Conservation (phyloP, 2,113 vertebrate genomes). For the Halcyon senegalensis region DNA sequence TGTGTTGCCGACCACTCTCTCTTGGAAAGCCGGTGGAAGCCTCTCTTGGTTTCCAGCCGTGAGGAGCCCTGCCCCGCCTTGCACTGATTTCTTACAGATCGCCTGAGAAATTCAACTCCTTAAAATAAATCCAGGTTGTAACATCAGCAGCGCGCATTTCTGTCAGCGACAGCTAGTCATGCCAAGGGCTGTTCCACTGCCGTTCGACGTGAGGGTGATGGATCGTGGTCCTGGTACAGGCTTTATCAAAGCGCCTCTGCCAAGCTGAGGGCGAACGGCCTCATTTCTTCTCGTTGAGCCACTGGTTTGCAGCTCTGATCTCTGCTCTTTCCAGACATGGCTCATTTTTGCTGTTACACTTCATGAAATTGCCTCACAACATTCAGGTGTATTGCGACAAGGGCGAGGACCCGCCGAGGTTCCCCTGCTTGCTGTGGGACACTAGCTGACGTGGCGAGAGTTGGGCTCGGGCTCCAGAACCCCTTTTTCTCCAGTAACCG, state of each 20-base stretch:
- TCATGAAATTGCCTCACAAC: accelerated
- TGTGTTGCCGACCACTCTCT: not conserved
- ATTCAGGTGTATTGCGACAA: accelerated
- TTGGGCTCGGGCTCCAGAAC: not conserved
- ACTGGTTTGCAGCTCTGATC: not conserved
- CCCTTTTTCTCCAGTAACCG: not conserved
- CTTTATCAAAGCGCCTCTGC: not conserved
- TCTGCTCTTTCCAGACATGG: not conserved
- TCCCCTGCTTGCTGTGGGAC: not conserved
- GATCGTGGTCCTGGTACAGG: not conserved
- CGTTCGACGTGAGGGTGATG: accelerated
- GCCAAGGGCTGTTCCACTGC: not conserved
- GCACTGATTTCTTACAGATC: not conserved
- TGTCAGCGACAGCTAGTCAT: accelerated
- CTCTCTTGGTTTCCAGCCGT: accelerated
- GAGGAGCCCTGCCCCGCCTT: accelerated
- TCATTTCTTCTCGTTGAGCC: not conserved
- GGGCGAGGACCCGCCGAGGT: not conserved
- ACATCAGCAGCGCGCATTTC: accelerated
- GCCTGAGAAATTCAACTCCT: not conserved
- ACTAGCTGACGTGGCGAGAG: accelerated
- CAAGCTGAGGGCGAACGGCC: accelerated
- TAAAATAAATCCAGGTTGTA: not conserved
- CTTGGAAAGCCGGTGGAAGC: not conserved
- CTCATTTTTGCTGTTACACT: not conserved